A percentile compares a stretch with the other conserved stretches of the same genome.
phyloP scores from a whole-genome alignment of 2,797 vertebrate genomes.

The Tympanoctomys barrerae region DNA sequence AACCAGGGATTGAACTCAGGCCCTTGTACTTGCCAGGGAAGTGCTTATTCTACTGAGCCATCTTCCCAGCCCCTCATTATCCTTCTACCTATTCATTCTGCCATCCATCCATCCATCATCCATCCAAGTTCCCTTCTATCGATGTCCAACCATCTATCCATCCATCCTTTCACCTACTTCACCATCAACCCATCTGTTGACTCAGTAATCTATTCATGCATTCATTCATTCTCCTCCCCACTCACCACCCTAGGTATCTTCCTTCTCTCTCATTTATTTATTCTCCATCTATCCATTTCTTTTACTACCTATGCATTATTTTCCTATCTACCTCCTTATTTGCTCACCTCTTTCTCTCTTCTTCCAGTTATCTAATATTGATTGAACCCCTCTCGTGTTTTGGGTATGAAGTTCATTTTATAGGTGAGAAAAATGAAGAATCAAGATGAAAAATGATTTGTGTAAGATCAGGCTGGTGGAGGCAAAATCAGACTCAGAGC shows the following conservation, averaged over 20 bases:
- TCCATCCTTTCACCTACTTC: background rate
- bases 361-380: background rate
- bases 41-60: too few species aligned
- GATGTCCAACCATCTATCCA: too few species aligned
- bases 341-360: background rate
- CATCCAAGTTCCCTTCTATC: too few species aligned
- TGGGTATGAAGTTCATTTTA: constrained; percentile 4
- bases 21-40: too few species aligned
- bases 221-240: background rate
- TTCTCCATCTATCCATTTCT: background rate
- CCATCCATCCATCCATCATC: background rate
- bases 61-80: background rate
- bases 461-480: background rate
- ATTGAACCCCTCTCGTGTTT: background rate
- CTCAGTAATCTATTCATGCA: background rate
- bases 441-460: background rate
- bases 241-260: background rate
- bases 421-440: background rate
- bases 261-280: background rate
- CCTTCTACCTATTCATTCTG: background rate
- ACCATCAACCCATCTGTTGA: background rate
- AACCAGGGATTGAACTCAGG: too few species aligned
- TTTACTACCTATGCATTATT: background rate
- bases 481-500: background rate
- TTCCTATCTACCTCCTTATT: background rate